phyloP scores from a whole-genome alignment of 2,888 invertebrate species.

The Morinoia aosen region DNA sequence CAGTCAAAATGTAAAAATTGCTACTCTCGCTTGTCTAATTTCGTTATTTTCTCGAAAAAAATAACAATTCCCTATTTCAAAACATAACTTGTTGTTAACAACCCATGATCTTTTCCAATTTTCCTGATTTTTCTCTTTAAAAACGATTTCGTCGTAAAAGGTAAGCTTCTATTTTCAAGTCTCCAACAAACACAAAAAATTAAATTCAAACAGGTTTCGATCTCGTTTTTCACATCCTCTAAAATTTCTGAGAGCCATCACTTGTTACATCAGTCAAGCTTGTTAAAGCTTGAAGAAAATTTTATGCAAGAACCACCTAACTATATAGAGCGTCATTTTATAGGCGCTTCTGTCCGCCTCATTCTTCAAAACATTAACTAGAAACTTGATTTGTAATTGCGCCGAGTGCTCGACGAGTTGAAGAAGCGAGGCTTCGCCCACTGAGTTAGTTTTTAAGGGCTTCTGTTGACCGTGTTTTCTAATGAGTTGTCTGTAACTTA shows the following conservation, averaged over 20 bases:
- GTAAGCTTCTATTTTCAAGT: background rate
- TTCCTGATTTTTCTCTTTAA: background rate
- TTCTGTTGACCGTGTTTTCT: background rate
- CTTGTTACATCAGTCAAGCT: slow-evolving; percentile 12
- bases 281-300: slow-evolving; percentile 2
- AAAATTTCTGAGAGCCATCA: background rate
- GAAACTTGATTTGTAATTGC: slow-evolving; percentile 4
- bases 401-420: background rate
- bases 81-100: no score
- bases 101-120: background rate
- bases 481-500: background rate
- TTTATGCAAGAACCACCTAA: background rate
- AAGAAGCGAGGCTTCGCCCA: background rate
- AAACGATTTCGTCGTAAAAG: background rate
- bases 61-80: no score
- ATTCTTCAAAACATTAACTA: background rate
- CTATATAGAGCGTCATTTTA: background rate
- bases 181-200: background rate
- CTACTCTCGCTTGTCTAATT: no score
- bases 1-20: no score
- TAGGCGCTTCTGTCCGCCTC: background rate
- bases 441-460: background rate
- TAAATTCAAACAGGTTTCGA: background rate
- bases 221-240: background rate
- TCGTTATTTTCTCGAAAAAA: no score